Evolutionary conservation across 1,140 invertebrate species (phyloP), one percentile per base, ranked within the genome.

Genomic region (Xylocopa sonorina): DNA sequence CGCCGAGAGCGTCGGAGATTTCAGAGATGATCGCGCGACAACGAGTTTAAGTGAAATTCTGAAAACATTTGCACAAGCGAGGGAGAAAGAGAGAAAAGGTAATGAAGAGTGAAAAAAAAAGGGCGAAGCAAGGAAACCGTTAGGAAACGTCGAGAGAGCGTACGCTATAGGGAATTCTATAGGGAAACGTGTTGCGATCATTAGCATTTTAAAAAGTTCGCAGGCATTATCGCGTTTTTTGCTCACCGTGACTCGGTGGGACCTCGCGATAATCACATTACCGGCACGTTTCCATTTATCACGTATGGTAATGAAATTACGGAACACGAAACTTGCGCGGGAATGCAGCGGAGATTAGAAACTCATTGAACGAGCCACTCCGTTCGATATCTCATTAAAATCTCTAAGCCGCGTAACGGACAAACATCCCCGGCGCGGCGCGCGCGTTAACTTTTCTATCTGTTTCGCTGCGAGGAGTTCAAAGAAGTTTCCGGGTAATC

Each of bases 221-320:
- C 2, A 7, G 9, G 41, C 3, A 12, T 14, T 55, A 55, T 55
- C 53, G 16, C 27, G 16, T 18, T 58, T 7, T n/a, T n/a, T n/a
- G n/a, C n/a, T n/a, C 55, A 10, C 21, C 55, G 55, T 58, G 55
- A 58, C 55, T 32, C 18, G 18, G 16, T 27, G 27, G 14, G 29
- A 55, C 14, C 16, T 9, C n/a, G 60, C n/a, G 34, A 41, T 24
- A 41, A 62, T 7, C 16, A 24, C 7, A 43, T 63, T 63, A 4
- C 43, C 18, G 14, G n/a, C 38, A 18, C 34, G n/a, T 14, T 34
- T 16, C 2, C 64, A 50, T 67, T 67, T 38, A 67, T 67, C 64
- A 51, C 48, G 48, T 21, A 7, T 50, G 64, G 12, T 38, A 24
- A n/a, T 34, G 32, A 67, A 67, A 67, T 67, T 67, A 24, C 48